Base-by-base conservation (phyloP, 2,113 vertebrate genomes). In the Pavo muticus region DNA sequence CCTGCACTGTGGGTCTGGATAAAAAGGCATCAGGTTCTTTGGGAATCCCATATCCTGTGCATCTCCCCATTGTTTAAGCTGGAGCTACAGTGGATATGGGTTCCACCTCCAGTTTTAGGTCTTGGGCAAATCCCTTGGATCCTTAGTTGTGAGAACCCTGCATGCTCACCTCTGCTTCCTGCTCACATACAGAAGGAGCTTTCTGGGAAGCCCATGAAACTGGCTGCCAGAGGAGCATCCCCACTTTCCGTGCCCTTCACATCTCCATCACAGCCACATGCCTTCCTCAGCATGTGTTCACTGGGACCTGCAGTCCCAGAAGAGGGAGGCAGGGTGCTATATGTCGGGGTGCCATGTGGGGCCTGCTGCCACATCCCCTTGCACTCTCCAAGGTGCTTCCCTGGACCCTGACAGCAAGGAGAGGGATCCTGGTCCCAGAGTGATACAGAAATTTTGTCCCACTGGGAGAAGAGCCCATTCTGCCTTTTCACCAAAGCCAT, bases 351-450 rank as follows among this genome's bases (percentile, higher is more conserved):
- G 10, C 44, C 2, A 1, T 40, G 16, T 2, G 37, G 27, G 39
- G 37, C 32, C 5, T 0, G 4, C 59, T 85, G 79, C 40, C 37
- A 12, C 5, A 0, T 48, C 14, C 16, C 20, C 11, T 76, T 94
- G 70, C 75, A 37, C 59, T 90, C 71, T 85, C 64, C 44, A 76
- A 63, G 27, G n/a, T 91, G 20, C 78, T 91, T 65, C 32, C 71
- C 32, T 24, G 35, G 29, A 8, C 54, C 6, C 20, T 59, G 63
- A 23, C 15, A 1, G 2, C 30, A 19, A n/a, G 19, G 23, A 19
- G 44, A 39, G 23, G 24, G 23, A 63, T 35, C 3, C 24, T 63
- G 5, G 4, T 54, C 44, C 35, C 12, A 52, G 10, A 42, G 9
- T 32, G 44, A 54, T 54, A 54, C 9, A 54, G 52, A 54, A 54